Percentiles rank a stretch among this genome's conserved stretches.
Evolutionary conservation across 2,113 vertebrate genomes (phyloP).

Genomic region (Erythrocercus mccallii): DNA sequence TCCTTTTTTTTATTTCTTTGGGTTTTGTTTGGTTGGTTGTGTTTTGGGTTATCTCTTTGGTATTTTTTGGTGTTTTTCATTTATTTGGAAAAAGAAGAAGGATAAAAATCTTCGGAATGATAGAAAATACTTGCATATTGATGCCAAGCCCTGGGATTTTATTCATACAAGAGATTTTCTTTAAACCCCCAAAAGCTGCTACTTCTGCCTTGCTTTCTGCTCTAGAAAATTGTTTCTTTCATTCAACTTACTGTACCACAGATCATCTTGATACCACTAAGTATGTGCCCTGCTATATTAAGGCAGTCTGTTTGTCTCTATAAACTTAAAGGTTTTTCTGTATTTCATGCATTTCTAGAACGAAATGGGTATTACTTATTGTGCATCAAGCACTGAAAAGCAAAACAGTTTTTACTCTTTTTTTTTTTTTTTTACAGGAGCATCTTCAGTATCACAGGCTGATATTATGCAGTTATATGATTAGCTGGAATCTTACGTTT

Average conservation of each 20-base stretch:
- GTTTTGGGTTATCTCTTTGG: background rate
- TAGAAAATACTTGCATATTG: background rate
- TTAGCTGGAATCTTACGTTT: background rate
- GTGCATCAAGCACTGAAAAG: background rate
- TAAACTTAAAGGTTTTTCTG: background rate
- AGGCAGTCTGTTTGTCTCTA: background rate
- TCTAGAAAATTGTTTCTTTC: background rate
- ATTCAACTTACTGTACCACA: background rate
- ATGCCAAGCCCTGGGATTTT: background rate
- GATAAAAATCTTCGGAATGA: background rate
- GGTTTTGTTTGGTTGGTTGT: background rate
- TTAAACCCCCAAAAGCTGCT: background rate
- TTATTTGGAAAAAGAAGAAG: background rate
- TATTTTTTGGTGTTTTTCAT: background rate
- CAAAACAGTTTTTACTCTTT: background rate
- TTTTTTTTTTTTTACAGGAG: background rate
- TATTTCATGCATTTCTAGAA: background rate
- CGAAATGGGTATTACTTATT: background rate
- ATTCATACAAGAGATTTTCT: background rate
- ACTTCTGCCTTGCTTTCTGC: background rate
- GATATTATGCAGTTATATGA: background rate
- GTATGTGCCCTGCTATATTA: background rate
- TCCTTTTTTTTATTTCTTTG: fast-evolving
- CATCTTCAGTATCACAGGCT: background rate
- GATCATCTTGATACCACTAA: background rate